Evolutionary conservation across 2,113 vertebrate genomes (phyloP).

Genomic region (Sialia sialis): DNA sequence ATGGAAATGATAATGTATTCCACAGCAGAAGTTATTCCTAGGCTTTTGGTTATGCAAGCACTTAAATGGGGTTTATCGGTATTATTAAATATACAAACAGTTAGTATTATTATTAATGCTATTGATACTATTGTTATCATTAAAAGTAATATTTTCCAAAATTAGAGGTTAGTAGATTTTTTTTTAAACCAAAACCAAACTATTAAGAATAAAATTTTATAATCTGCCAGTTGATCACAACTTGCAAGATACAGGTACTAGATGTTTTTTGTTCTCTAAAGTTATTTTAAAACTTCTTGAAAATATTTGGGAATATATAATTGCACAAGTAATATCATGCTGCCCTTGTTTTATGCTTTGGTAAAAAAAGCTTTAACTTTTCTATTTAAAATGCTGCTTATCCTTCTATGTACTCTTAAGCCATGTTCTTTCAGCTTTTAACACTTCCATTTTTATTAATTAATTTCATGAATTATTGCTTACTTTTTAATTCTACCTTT

Average conservation of each 20-base stretch:
- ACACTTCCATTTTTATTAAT: neutral
- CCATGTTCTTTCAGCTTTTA: neutral
- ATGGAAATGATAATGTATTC: neutral
- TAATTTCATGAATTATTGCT: neutral
- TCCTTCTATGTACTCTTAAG: neutral
- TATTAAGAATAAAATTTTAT: neutral
- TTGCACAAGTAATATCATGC: accelerated
- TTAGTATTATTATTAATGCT: neutral
- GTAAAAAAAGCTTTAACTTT: neutral
- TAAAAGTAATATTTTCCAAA: neutral
- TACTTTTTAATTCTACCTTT: neutral
- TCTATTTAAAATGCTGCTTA: neutral
- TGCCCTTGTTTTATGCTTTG: neutral
- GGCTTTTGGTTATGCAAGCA: neutral
- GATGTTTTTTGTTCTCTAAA: neutral
- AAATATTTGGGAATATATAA: neutral
- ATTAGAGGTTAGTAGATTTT: neutral
- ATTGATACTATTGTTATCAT: no score
- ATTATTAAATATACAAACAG: neutral
- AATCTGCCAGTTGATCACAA: neutral
- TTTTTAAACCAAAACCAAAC: neutral
- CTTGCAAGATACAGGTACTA: neutral
- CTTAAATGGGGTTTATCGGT: neutral
- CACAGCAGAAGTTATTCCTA: neutral
- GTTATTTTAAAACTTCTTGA: neutral